These are phyloP conservation scores for Lepidocyrtinus sp. DNA, from an alignment of 2,888 invertebrate genomes.

Conservation along the genomic window DNA sequence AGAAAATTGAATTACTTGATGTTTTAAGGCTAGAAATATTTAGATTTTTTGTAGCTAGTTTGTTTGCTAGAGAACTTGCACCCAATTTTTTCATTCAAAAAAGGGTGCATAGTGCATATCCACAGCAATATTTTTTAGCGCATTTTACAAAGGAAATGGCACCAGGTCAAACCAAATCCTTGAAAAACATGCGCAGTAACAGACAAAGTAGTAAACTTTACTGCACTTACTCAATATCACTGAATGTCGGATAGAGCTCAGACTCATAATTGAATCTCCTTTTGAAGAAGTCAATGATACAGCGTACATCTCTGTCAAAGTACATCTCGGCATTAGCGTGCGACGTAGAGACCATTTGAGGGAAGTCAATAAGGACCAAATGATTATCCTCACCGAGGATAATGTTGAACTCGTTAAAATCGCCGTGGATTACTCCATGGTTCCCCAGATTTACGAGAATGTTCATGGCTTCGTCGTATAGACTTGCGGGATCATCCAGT, in stretches of 20 bases:
- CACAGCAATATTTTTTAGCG: neutral
- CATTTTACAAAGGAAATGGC: neutral
- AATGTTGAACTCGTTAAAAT: slow-evolving; percentile 99
- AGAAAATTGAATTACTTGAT: too few species aligned
- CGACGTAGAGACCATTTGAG: slow-evolving; percentile 97
- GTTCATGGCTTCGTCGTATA: slow-evolving; percentile 96
- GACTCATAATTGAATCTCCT: slow-evolving; percentile 92
- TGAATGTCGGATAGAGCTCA: slow-evolving; percentile 83
- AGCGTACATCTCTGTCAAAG: slow-evolving; percentile 95
- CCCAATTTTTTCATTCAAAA: too few species aligned
- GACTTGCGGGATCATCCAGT: slow-evolving; percentile 80
- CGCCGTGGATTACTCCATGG: slow-evolving; percentile 97
- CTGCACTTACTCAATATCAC: slow-evolving; percentile 77
- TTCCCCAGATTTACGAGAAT: slow-evolving; percentile 91
- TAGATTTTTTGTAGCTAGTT: too few species aligned
- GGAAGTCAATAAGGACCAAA: slow-evolving; percentile 95
- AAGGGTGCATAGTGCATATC: too few species aligned
- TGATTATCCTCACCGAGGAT: slow-evolving; percentile 87
- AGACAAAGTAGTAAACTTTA: too few species aligned
- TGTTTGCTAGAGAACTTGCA: too few species aligned
- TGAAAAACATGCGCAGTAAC: neutral
- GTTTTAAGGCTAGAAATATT: too few species aligned
- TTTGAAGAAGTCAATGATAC: slow-evolving; percentile 91
- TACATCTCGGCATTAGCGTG: slow-evolving; percentile 93
- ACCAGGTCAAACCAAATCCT: neutral